phyloP scores from a whole-genome alignment of 1,140 invertebrate species.

The Pogonomyrmex barbatus region DNA sequence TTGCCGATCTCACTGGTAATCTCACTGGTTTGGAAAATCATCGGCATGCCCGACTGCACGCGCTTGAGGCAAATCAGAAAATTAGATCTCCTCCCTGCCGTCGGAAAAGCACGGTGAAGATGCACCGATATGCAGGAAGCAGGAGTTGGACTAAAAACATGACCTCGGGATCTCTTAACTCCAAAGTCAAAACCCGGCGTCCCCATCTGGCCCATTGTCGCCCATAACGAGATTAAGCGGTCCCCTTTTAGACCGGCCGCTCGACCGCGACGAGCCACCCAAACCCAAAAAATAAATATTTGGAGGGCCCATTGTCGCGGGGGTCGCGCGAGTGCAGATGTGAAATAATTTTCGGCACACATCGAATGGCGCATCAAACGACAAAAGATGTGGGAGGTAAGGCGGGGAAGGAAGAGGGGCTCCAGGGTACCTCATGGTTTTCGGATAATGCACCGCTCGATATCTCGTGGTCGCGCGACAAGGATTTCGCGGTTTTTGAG shows the following conservation, averaged over 20 bases:
- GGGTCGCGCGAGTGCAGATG: conserved; percentile 71
- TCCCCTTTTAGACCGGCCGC: conserved; percentile 69
- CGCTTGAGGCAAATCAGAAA: conserved; percentile 61
- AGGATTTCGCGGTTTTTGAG: conserved; percentile 71
- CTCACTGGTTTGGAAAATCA: conserved; percentile 43
- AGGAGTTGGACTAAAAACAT: conserved; percentile 3
- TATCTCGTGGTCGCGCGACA: conserved; percentile 34
- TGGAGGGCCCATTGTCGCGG: conserved; percentile 77
- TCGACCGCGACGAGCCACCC: conserved; percentile 48
- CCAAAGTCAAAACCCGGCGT: conserved; percentile 71
- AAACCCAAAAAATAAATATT: conserved; percentile 81
- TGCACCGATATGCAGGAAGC: conserved; percentile 2
- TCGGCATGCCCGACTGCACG: conserved; percentile 12
- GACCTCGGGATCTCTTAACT: conserved; percentile 72
- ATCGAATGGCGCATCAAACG: conserved; percentile 25
- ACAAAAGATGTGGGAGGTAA: conserved; percentile 35
- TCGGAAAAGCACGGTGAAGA: background rate
- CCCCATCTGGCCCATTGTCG: conserved; percentile 69
- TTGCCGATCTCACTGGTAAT: conserved; percentile 31
- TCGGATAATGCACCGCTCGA: conserved; percentile 46
- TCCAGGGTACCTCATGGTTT: conserved; percentile 22
- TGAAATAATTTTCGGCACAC: conserved; percentile 55
- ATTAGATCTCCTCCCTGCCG: conserved; percentile 55
- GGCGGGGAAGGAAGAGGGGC: background rate
- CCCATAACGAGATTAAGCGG: conserved; percentile 77